Base-by-base conservation (phyloP, 2,888 invertebrate species). In the Drosophila heteroneura region DNA sequence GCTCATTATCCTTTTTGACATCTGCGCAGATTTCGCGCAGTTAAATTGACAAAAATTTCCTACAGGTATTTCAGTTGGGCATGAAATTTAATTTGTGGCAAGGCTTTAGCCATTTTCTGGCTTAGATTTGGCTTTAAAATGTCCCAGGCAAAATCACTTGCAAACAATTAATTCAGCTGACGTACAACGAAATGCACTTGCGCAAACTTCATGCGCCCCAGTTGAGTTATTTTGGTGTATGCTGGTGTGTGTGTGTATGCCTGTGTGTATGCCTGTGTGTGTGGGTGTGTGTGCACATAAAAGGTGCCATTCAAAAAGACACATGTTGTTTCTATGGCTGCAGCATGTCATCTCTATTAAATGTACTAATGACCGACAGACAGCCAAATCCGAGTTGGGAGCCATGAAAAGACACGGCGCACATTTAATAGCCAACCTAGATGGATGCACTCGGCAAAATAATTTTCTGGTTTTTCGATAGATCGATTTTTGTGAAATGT, bases 1-100 rank as follows among this genome's bases (percentile, higher is more conserved):
- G 72, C 85, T 83, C 88, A 85, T 87, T 85, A 89, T 87, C 85
- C 89, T 78, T 75, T 79, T 75, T 88, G 88, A 88, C 87, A 83
- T 85, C 76, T 79, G 76, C 79, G 64, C 75, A 71, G 73, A 70
- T 70, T 85, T 85, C 47, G 53, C 69, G 58, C 56, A 72, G 72
- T 77, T 66, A 77, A 74, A 74, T 87, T 74, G 74, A 80, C 73
- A 75, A 79, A 57, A 57, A 70, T 65, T 58, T 12, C 61, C 26
- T 61, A 47, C 76, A 72, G 81, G 76, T 71, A 75, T 70, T 74
- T 79, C 41, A 22, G 33, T 12, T 70, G 49, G 61, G 67, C 62
- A 65, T 79, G 59, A 69, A 77, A 81, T 81, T 79, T 74, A 83
- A 83, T 83, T 83, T 79, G 71, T 54, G 69, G 77, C 64, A 68